phyloP scores from a whole-genome alignment of 2,797 vertebrate species.

The Scleropages formosus region DNA sequence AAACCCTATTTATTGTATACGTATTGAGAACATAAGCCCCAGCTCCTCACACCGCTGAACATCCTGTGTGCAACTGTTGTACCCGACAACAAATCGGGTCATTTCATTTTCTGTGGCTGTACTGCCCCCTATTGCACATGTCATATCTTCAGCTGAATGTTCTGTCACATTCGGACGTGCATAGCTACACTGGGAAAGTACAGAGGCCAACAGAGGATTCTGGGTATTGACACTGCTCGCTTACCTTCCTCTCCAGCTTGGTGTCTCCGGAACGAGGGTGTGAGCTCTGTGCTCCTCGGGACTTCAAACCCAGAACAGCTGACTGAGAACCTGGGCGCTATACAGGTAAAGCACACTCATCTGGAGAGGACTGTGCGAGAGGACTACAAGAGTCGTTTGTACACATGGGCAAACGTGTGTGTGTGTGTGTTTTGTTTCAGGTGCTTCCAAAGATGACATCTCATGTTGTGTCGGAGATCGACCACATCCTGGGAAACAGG shows the following conservation, averaged over 20 bases:
- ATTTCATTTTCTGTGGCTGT: neutral
- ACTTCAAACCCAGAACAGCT: constrained; percentile 95
- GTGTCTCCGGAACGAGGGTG: constrained; percentile 95
- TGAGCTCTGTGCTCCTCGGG: constrained; percentile 94
- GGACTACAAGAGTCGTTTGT: no score
- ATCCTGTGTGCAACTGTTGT: neutral
- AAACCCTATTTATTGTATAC: constrained; percentile 5
- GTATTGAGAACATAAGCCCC: no score
- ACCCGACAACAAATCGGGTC: neutral
- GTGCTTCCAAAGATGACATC: constrained; percentile 98
- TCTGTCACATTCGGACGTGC: no score
- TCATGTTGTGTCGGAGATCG: constrained; percentile 89
- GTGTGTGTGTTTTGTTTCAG: constrained; percentile 57
- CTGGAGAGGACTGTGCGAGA: neutral
- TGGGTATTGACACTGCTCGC: neutral
- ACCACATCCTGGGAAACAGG: constrained; percentile 92
- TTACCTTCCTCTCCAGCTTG: constrained; percentile 72
- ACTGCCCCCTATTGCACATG: constrained; percentile 16
- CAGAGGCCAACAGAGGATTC: neutral
- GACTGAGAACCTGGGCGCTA: constrained; percentile 96
- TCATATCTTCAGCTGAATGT: neutral
- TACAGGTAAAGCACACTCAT: constrained; percentile 75
- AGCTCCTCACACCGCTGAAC: no score
- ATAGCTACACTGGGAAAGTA: neutral
- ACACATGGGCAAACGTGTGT: no score